Evolutionary conservation across 2,113 vertebrate genomes (phyloP), one percentile per base, ranked within the genome.

Genomic region (Ammospiza caudacuta): DNA sequence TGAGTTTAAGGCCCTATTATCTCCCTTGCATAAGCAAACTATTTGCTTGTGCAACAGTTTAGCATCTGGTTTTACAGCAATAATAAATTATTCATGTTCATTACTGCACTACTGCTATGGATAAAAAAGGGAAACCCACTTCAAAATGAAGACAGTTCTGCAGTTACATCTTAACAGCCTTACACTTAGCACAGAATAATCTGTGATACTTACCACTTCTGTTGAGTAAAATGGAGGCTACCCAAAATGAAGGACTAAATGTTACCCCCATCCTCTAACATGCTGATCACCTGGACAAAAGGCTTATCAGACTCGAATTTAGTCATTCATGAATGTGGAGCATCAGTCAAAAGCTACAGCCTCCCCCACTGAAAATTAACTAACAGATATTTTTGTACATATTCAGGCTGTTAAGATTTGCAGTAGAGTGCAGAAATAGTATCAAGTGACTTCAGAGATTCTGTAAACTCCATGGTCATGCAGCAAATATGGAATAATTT

Each of bases 81-180:
- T 41, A 74, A 87, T 84, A 79, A 75, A 79, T 85, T 76, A 91
- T 85, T 91, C 81, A 80, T 91, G 47, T 52, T 90, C 72, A 55
- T 77, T 92, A 72, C 11, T 75, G 66, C 28, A 15, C 57, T 90
- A 59, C 29, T 74, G 46, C 20, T 84, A 55, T 24, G 59, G 52
- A 83, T 79, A 62, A 73, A 89, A 96, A 94, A 83, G 21, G 54
- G 90, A 92, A 96, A 76, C 11, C 11, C n/a, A 35, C 74, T 73
- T 90, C 35, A 79, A 91, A 91, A 85, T 31, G 5, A 88, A 90
- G 64, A 67, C 9, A 74, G 61, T 58, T 58, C 83, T 20, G 2
- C 41, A 85, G 72, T 57, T 82, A 52, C 12, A 43, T 62, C n/a
- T 91, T 82, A 73, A 68, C 41, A 91, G 63, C 39, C 43, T 83